Percentiles rank a stretch among this genome's conserved stretches.
Evolutionary conservation across 2,888 invertebrate genomes (phyloP).

Genomic region (Noctua janthe): DNA sequence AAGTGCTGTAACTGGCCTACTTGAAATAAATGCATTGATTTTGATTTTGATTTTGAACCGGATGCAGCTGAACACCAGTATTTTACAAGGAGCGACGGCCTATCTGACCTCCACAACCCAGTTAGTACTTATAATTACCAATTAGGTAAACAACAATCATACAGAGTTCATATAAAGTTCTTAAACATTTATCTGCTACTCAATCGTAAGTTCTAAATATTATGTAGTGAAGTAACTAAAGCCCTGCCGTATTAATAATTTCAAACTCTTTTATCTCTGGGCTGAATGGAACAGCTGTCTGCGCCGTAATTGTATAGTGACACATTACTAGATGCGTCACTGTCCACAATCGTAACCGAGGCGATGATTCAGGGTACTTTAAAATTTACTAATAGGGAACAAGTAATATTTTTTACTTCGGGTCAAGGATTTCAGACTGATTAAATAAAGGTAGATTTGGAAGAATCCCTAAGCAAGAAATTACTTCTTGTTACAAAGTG

Average conservation of each 20-base stretch:
- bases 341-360: slow-evolving; percentile 13
- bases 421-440: not conserved
- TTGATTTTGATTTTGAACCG: too few species aligned
- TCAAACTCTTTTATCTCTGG: slow-evolving; percentile 28
- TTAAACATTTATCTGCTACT: slow-evolving; percentile 1
- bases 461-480: not conserved
- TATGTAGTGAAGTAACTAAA: slow-evolving; percentile 20
- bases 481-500: not conserved
- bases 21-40: too few species aligned
- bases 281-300: not conserved
- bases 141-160: not conserved
- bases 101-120: too few species aligned
- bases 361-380: slow-evolving; percentile 31
- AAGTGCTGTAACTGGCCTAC: too few species aligned
- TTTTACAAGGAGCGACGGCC: too few species aligned
- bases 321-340: slow-evolving; percentile 38
- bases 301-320: slow-evolving; percentile 22
- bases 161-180: not conserved
- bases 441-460: not conserved
- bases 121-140: too few species aligned
- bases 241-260: slow-evolving; percentile 18
- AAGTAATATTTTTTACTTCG: not conserved
- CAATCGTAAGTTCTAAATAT: slow-evolving; percentile 15
- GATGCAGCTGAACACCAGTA: too few species aligned
- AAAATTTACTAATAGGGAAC: not conserved